Evolutionary conservation across 2,888 invertebrate genomes (phyloP), one percentile per base, ranked within the genome.

Genomic region (Tupiocoris notatus): DNA sequence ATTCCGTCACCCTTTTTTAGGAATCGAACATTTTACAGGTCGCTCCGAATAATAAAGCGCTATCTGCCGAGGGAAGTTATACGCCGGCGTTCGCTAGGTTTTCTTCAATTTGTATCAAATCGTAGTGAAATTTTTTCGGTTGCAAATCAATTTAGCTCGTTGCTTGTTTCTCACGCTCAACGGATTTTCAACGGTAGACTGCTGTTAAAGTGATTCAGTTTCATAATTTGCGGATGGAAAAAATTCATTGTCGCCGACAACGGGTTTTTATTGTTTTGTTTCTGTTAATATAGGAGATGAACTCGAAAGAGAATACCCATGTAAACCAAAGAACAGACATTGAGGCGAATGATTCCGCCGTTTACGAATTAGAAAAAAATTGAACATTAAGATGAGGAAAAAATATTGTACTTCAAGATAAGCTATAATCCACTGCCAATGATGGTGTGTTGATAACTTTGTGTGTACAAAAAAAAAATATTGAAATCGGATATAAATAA

Each of bases 401-500:
- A 73, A 63, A 39, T 64, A 74, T 74, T 64, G 64, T 64, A 74
- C 18, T 74, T 73, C 62, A 63, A 75, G 67, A 66, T 67, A 75
- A 75, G 75, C 75, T 75, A 75, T 75, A 54, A 66, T 54, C 64
- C 75, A 75, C 75, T 75, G 75, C 75, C 75, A 75, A 58, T 61
- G 61, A 66, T 58, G 65, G 75, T 75, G 75, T 66, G 75, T 75
- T 75, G 56, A 74, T 74, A 70, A 59, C 25, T 63, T 73, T 66
- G 66, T 67, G 75, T 75, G 75, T 75, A 75, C 75, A 75, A 75
- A 75, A 68, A n/a, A n/a, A n/a, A 68, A 75, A 66, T 58, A 59
- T 75, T 58, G 23, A 66, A 66, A 65, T 58, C 24, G 39, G 59
- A 75, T 22, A 67, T 61, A 75, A 58, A 75, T 66, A 66, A 66